A percentile compares a stretch with the other conserved stretches of the same genome.
phyloP scores from a whole-genome alignment of 2,797 vertebrate species.

The Danio albolineatus region DNA sequence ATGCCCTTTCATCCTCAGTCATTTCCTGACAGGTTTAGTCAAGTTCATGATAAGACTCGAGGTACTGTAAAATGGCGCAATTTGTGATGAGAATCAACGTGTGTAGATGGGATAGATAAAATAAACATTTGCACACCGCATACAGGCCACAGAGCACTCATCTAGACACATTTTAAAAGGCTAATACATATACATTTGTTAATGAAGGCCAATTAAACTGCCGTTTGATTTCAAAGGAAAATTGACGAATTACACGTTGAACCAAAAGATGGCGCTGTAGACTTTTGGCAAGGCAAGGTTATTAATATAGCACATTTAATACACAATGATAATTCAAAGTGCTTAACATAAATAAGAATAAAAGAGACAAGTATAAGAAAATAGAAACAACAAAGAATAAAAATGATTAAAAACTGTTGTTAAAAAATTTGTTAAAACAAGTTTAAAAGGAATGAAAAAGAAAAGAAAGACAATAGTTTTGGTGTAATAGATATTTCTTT shows the following conservation, averaged over 20 bases:
- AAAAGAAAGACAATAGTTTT: no score
- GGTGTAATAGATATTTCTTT: neutral
- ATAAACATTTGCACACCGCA: neutral
- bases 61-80: neutral
- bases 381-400: no score
- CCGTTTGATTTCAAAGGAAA: no score
- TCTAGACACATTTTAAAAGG: neutral
- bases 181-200: neutral
- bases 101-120: neutral
- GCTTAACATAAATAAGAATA: no score
- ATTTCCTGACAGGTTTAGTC: neutral
- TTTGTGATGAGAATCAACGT: neutral
- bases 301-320: no score
- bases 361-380: no score
- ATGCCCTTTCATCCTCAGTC: constrained; percentile 28
- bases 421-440: no score
- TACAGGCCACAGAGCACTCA: neutral
- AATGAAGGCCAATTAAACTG: neutral
- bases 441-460: no score
- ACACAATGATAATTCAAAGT: no score
- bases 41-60: neutral
- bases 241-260: neutral
- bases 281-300: no score
- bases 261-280: constrained; percentile 35
- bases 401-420: no score